Evolutionary conservation across 2,113 vertebrate species (phyloP).

Genomic region (Stomatorhinus ivindoensis): DNA sequence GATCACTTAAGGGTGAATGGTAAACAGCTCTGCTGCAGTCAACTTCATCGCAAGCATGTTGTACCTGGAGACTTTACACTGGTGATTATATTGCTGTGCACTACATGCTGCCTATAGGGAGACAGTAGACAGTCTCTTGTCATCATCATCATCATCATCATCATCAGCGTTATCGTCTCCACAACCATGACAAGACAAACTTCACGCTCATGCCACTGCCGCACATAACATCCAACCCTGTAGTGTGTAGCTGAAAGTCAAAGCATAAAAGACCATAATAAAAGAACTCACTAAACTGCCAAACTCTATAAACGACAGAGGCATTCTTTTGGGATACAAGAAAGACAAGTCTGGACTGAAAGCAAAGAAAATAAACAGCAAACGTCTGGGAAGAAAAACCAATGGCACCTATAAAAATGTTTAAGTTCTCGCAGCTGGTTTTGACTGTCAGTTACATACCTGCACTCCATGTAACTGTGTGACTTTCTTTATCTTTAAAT

Average conservation of each 20-base stretch:
- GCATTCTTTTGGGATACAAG: not conserved
- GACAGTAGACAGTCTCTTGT: not conserved
- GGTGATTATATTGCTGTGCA: not conserved
- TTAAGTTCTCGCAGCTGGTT: slow-evolving; percentile 2
- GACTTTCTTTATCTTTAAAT: not conserved
- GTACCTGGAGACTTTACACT: not conserved
- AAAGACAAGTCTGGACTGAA: slow-evolving; percentile 1
- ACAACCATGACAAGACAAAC: not conserved
- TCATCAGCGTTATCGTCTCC: not conserved
- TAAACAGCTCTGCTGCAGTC: not conserved
- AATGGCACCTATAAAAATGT: not conserved
- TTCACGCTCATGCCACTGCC: not conserved
- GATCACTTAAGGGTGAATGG: not conserved
- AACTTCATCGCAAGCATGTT: not conserved
- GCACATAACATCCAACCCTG: not conserved
- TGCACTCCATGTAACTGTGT: not conserved
- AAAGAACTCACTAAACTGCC: not conserved
- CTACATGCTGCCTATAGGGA: not conserved
- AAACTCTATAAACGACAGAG: slow-evolving; percentile 2
- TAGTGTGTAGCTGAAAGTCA: slow-evolving; percentile 1
- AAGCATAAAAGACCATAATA: not conserved
- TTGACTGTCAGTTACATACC: not conserved
- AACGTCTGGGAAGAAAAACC: slow-evolving; percentile 4
- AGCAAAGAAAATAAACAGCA: not conserved
- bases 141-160: slow-evolving; percentile 3